These are phyloP conservation scores for Thymelicus sylvestris DNA, from an alignment of 2,888 invertebrate species.

Conservation along the genomic window DNA sequence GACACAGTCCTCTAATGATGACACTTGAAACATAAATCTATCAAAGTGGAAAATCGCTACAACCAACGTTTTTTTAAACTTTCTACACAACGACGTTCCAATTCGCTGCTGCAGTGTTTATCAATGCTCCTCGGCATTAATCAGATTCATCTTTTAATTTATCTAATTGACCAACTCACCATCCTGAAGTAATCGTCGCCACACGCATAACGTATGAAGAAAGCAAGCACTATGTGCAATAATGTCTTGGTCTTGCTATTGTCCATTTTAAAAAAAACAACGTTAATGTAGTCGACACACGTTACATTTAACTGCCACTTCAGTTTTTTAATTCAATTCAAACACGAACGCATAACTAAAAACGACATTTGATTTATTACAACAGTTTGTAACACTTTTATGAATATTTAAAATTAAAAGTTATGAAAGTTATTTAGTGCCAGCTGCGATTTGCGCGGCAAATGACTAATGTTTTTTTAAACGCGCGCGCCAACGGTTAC, in stretches of 20 bases:
- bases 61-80: conserved; percentile 26
- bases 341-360: conserved; percentile 36
- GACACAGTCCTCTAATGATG: neutral
- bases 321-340: conserved; percentile 28
- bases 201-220: conserved; percentile 70
- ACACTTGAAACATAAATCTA: conserved; percentile 2
- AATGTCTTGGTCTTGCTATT: conserved; percentile 50
- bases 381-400: conserved; percentile 3
- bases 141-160: conserved; percentile 32
- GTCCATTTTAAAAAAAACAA: conserved; percentile 60
- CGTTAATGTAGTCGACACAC: conserved; percentile 48
- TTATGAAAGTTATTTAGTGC: conserved; percentile 10
- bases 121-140: conserved; percentile 31
- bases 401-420: conserved; percentile 16
- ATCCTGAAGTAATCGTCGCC: conserved; percentile 74
- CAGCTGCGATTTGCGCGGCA: conserved; percentile 36
- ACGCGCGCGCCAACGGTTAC: neutral
- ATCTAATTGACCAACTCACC: conserved; percentile 60
- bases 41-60: conserved; percentile 16
- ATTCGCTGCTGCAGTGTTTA: conserved; percentile 30
- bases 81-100: conserved; percentile 30
- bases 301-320: conserved; percentile 25
- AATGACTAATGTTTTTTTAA: conserved; percentile 36
- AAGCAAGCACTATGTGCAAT: conserved; percentile 65
- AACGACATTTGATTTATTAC: conserved; percentile 31